A percentile compares a stretch with the other conserved stretches of the same genome.
Conservation (phyloP, 2,113 vertebrate genomes). For the sheep (Ovis aries) region DNA sequence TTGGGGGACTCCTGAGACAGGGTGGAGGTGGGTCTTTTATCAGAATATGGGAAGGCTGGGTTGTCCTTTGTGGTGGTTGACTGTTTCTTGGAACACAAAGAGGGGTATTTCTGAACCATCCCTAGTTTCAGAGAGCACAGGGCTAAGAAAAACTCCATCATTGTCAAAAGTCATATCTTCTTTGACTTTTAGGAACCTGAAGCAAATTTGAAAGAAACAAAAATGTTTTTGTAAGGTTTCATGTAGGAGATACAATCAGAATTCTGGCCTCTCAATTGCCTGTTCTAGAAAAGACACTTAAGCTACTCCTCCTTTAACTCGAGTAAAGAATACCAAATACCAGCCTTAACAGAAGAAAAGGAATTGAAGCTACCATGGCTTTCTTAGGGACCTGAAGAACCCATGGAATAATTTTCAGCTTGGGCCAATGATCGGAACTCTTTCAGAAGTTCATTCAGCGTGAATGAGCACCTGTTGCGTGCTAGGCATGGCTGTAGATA, state of each 20-base stretch:
- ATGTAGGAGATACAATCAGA: neutral
- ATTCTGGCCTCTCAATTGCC: neutral
- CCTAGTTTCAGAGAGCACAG: neutral
- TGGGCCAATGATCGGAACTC: neutral
- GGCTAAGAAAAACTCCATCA: neutral
- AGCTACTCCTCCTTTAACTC: neutral
- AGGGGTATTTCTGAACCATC: neutral
- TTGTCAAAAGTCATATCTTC: neutral
- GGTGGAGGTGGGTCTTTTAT: neutral
- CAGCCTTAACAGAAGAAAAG: neutral
- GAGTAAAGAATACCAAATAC: neutral
- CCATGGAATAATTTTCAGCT: neutral
- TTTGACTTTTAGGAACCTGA: neutral
- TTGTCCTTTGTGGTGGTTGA: neutral
- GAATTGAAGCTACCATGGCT: neutral
- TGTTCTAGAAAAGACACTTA: neutral
- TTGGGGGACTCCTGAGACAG: neutral
- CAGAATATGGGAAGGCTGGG: neutral
- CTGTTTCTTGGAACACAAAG: neutral
- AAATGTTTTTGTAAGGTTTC: neutral
- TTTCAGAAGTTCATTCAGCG: neutral
- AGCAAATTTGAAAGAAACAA: neutral
- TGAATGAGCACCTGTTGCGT: neutral
- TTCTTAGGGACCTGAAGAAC: neutral
- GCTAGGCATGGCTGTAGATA: neutral